phyloP scores from a whole-genome alignment of 2,797 vertebrate species.

The Acropternis orthonyx region DNA sequence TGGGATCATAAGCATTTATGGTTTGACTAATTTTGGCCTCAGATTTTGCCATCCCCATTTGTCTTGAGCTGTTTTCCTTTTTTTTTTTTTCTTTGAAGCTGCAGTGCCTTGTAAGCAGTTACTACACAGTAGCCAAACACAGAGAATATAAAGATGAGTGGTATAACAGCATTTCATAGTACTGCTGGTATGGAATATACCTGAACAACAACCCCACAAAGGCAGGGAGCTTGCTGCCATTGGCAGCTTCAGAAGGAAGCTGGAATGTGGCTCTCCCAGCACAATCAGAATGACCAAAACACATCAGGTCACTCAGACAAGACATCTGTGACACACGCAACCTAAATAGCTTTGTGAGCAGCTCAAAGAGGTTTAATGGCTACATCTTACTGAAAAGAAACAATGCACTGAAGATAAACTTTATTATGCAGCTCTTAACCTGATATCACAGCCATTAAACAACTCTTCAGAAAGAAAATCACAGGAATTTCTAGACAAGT shows the following conservation, averaged over 20 bases:
- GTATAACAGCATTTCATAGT: not conserved
- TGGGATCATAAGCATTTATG: not conserved
- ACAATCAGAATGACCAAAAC: not conserved
- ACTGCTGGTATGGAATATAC: not conserved
- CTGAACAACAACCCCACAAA: not conserved
- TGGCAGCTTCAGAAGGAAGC: not conserved
- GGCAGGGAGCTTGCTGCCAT: not conserved
- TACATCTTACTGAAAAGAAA: not conserved
- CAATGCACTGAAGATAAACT: not conserved
- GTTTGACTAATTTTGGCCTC: not conserved
- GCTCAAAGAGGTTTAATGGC: not conserved
- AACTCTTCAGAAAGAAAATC: not conserved
- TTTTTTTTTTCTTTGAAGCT: not conserved
- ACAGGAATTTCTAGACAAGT: not conserved
- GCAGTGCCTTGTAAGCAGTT: not conserved
- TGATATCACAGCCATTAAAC: not conserved
- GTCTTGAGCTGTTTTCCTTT: not conserved
- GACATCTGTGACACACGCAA: not conserved
- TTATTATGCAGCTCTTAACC: not conserved
- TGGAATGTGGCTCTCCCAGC: not conserved
- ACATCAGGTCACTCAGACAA: not conserved
- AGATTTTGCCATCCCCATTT: not conserved
- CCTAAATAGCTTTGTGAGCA: not conserved
- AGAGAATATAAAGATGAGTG: not conserved
- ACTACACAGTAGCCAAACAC: not conserved